Base-by-base conservation (phyloP, 2,888 invertebrate genomes). In the Osedax fenrisi region DNA sequence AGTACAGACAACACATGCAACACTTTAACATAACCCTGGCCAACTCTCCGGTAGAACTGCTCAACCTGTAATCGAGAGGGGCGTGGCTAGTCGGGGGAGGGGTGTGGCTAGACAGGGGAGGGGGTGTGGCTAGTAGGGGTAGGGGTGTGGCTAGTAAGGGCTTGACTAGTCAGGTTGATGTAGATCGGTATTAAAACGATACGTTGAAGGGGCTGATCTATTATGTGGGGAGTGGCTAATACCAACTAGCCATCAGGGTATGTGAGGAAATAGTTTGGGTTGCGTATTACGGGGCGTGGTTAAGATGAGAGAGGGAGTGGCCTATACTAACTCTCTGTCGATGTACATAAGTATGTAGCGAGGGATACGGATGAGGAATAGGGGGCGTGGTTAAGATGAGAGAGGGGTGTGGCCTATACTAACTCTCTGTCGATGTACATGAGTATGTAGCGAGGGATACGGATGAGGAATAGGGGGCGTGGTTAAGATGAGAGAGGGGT, bases 1-100 rank as follows among this genome's bases (percentile, higher is more conserved):
- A 90, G 84, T 90, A 92, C 81, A 94, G 90, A 81, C 94, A 93
- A 81, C 94, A 94, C 78, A 91, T 90, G 80, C 94, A 94, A 77
- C 83, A 84, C 77, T 83, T 83, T 76, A 81, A 77, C 76, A 81
- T 64, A 76, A 80, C 82, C 75, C 81, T 78, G 17, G 82, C 83
- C 77, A 82, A 80, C 22, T 80, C 78, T 78, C 81, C 83, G 74
- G 84, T 81, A 21, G 81, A 80, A 23, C 78, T 80, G 76, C 82
- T 81, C 74, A 82, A 78, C 77, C 85, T 85, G 80, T 27, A 70
- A 67, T 69, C 68, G 26, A 25, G 21, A 23, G 62, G 62, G 2
- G 22, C 2, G 5, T 17, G 62, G n/a, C n/a, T n/a, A n/a, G n/a
- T n/a, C n/a, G n/a, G n/a, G n/a, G n/a, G n/a, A n/a, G n/a, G n/a